These are phyloP conservation scores for Bothrops jararaca DNA, from an alignment of 2,113 vertebrate species.

Conservation along the genomic window DNA sequence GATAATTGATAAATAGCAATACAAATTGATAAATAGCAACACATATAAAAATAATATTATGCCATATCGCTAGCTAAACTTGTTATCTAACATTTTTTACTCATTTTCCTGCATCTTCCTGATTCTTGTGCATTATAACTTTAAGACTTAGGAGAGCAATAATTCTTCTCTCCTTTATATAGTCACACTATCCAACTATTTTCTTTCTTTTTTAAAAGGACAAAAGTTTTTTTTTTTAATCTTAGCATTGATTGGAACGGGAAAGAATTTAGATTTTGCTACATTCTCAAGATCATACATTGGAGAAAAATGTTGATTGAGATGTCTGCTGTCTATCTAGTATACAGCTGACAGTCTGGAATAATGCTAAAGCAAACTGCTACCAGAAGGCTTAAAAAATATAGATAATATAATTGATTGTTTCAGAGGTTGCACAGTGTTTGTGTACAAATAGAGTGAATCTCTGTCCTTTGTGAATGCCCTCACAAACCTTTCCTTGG, in stretches of 20 bases:
- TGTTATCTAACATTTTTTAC: neutral
- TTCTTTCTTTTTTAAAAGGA: neutral
- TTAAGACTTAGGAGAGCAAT: neutral
- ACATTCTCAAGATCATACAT: neutral
- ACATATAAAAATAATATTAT: neutral
- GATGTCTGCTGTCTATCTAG: neutral
- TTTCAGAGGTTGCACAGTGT: neutral
- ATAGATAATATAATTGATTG: neutral
- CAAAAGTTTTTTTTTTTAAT: neutral
- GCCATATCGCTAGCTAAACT: neutral
- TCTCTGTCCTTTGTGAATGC: neutral
- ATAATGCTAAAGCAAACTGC: neutral
- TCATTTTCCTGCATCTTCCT: neutral
- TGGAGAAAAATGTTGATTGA: neutral
- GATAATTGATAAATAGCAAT: neutral
- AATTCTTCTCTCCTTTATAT: neutral
- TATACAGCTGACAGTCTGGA: neutral
- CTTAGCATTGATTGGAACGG: neutral
- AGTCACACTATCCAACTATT: neutral
- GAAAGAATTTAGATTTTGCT: neutral
- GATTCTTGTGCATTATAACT: neutral
- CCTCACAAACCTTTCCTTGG: neutral
- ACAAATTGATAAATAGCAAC: neutral
- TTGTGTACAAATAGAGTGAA: neutral
- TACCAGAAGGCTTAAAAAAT: neutral